Base-by-base conservation (phyloP, 2,797 vertebrate species). In the Platyrinchus mystaceus region DNA sequence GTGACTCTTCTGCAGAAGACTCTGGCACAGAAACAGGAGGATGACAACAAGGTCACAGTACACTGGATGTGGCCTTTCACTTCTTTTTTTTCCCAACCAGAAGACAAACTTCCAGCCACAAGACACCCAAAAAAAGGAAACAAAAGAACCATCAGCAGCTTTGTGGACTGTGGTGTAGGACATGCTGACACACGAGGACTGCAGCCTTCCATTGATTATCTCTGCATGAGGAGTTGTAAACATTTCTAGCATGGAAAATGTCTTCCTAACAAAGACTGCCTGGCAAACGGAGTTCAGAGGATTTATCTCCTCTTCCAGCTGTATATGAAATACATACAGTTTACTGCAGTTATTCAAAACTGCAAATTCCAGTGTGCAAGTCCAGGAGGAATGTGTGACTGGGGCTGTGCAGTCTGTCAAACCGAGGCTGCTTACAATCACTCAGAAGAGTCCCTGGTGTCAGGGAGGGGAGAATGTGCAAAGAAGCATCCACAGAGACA, bases 371-470 rank as follows among this genome's bases (percentile, higher is more conserved):
- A 88, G 41, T 23, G 23, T 80, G 68, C n/a, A 55, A 89, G 79
- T 84, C 87, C 56, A 58, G 85, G 52, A 89, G 89, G 92, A 96
- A 94, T 96, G 89, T 95, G 92, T 87, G 94, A 87, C 87, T 88
- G 91, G 87, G 52, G 82, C 93, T 88, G 71, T 89, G 84, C 71
- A 56, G 47, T 50, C 80, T 83, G 92, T 95, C 92, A 93, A 77
- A 84, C n/a, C 28, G 47, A 30, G 67, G 41, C 93, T 87, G 94
- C 87, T 89, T 95, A 71, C 69, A 70, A 94, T 92, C 87, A 86
- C 87, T 87, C 87, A 69, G 78, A 66, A 43, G 68, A 80, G 91
- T 89, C 91, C 64, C 37, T 76, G 91, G 55, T 86, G 56, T 84
- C 73, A 85, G 39, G 58, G 37, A 93, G 73, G 83, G 59, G 79